Evolutionary conservation across 2,113 vertebrate species (phyloP).

Genomic region (Tinamus guttatus): DNA sequence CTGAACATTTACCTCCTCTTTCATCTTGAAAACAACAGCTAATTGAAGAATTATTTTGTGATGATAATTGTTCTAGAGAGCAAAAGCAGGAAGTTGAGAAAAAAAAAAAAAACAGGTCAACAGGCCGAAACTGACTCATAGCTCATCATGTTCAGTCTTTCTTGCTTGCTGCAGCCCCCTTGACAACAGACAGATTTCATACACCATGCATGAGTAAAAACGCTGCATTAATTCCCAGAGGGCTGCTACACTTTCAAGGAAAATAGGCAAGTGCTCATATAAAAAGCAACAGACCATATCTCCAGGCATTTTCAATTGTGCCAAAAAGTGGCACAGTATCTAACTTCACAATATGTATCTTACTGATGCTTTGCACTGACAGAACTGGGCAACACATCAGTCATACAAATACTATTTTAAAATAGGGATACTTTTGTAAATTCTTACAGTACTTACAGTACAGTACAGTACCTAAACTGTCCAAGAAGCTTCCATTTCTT

Average conservation of each 20-base stretch:
- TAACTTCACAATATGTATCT: neutral
- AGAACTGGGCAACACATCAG: neutral
- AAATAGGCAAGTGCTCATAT: neutral
- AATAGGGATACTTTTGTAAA: neutral
- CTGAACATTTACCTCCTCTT: neutral
- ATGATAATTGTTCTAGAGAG: neutral
- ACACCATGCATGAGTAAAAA: neutral
- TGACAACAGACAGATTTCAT: constrained; percentile 31
- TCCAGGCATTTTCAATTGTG: constrained; percentile 28
- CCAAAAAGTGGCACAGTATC: neutral
- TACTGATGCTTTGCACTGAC: constrained; percentile 9
- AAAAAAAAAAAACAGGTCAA: neutral
- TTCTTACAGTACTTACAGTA: neutral
- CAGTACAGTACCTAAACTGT: neutral
- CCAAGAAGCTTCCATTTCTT: neutral
- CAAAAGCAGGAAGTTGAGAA: neutral
- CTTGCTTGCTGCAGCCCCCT: neutral
- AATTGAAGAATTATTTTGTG: constrained; percentile 4
- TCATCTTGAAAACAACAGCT: constrained; percentile 39
- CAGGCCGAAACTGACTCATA: neutral
- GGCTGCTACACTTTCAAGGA: neutral
- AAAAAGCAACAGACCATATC: constrained; percentile 17
- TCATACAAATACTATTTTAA: neutral
- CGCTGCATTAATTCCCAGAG: constrained; percentile 17
- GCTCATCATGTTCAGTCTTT: neutral